A percentile compares a stretch with the other conserved stretches of the same genome.
phyloP scores from a whole-genome alignment of 1,140 invertebrate genomes.

The Microplitis mediator region DNA sequence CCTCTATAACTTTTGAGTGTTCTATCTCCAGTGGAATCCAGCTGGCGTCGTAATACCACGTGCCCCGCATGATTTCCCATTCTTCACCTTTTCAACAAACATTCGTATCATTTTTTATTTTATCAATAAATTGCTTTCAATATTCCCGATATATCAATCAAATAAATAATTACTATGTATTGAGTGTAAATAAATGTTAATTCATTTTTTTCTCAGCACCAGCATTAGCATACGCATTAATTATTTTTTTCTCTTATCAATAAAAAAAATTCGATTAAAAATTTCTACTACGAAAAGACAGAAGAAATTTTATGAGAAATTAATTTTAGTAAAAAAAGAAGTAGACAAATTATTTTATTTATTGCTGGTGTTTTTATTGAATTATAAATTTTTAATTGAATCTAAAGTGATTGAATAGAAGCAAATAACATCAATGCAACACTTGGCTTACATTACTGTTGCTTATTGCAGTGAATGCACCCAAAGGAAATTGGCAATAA shows the following conservation, averaged over 20 bases:
- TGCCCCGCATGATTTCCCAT: constrained; percentile 68
- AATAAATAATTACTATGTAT: no score
- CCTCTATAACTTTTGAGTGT: constrained; percentile 68
- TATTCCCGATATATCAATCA: no score
- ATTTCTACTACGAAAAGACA: no score
- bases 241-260: no score
- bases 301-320: no score
- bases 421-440: not conserved
- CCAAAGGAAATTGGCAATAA: constrained; percentile 48
- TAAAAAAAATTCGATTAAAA: no score
- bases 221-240: no score
- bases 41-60: constrained; percentile 75
- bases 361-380: not conserved
- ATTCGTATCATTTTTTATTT: not conserved
- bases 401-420: not conserved
- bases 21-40: constrained; percentile 72
- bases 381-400: not conserved
- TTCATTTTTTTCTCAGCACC: no score
- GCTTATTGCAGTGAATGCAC: constrained; percentile 31
- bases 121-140: not conserved
- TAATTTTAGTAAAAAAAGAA: no score
- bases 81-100: constrained; percentile 59
- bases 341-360: no score
- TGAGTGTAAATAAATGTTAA: no score
- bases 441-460: constrained; percentile 1